phyloP scores from a whole-genome alignment of 37 sponge, comb jelly and placozoan species.

The Halichondria panicea region DNA sequence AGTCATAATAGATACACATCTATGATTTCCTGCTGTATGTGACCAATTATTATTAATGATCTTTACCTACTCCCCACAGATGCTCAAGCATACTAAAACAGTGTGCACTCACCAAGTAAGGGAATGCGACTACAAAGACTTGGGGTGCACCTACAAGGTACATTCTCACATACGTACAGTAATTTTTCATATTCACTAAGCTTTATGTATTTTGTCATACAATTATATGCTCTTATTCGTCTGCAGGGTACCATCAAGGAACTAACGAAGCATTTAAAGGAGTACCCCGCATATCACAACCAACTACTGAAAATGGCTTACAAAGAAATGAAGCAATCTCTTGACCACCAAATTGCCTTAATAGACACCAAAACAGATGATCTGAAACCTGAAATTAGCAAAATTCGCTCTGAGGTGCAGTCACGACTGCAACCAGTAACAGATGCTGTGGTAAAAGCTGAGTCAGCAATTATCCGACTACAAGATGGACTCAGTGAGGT shows the following conservation, averaged over 20 bases:
- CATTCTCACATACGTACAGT: background rate
- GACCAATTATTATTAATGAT: background rate
- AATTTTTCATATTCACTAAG: background rate
- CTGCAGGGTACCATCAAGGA: slow-evolving; percentile 32
- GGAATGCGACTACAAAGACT: slow-evolving; percentile 19
- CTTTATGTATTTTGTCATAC: background rate
- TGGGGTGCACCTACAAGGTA: slow-evolving; percentile 39
- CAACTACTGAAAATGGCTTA: background rate
- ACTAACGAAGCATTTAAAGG: slow-evolving; percentile 17
- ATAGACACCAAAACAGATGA: slow-evolving; percentile 1
- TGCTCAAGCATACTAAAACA: background rate
- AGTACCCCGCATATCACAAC: slow-evolving; percentile 18
- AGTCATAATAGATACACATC: background rate
- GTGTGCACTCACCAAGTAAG: too few relatives aligned
- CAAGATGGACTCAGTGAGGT: slow-evolving; percentile 64
- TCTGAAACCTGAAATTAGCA: slow-evolving; percentile 9
- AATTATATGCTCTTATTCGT: background rate
- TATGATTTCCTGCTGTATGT: background rate
- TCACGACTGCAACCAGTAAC: slow-evolving; percentile 22
- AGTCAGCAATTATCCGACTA: slow-evolving; percentile 34
- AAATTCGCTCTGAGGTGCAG: slow-evolving; percentile 6
- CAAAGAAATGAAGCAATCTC: background rate
- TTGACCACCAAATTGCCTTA: background rate
- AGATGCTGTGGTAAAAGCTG: slow-evolving; percentile 36
- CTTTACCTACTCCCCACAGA: background rate